Conservation (phyloP, 2,113 vertebrate genomes). For the Alligator sinensis region DNA sequence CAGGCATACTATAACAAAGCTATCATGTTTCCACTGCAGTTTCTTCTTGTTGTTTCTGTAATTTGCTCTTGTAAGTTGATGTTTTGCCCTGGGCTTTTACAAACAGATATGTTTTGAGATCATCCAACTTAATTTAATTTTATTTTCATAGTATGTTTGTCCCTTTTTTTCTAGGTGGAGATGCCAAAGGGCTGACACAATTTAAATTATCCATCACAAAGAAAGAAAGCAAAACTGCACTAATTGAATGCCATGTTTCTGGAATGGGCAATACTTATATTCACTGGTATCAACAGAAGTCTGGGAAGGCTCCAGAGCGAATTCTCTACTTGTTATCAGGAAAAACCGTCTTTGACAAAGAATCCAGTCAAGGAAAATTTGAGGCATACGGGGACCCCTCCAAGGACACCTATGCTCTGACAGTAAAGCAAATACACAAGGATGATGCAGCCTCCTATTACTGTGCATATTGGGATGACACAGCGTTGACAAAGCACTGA, state of each 20-base stretch:
- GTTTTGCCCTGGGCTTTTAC: no score
- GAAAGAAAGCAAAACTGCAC: background rate
- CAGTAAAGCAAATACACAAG: background rate
- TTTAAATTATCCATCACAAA: background rate
- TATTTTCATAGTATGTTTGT: no score
- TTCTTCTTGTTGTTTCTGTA: no score
- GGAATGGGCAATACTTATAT: accelerated
- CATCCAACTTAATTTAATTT: no score
- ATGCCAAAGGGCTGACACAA: conserved; percentile 1
- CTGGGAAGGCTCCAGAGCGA: background rate
- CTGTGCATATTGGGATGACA: background rate
- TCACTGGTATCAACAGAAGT: background rate
- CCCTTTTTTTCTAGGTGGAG: background rate
- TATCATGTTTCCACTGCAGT: no score
- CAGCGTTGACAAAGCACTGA: background rate
- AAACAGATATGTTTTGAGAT: no score
- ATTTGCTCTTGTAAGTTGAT: no score
- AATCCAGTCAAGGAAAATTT: background rate
- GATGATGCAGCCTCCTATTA: conserved; percentile 16
- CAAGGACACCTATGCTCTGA: background rate
- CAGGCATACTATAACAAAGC: no score
- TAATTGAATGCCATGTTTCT: conserved; percentile 1
- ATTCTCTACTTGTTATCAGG: background rate
- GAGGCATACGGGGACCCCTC: background rate
- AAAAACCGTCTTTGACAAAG: background rate